phyloP scores from a whole-genome alignment of 2,797 vertebrate genomes.

The Loris lydekkerianus region DNA sequence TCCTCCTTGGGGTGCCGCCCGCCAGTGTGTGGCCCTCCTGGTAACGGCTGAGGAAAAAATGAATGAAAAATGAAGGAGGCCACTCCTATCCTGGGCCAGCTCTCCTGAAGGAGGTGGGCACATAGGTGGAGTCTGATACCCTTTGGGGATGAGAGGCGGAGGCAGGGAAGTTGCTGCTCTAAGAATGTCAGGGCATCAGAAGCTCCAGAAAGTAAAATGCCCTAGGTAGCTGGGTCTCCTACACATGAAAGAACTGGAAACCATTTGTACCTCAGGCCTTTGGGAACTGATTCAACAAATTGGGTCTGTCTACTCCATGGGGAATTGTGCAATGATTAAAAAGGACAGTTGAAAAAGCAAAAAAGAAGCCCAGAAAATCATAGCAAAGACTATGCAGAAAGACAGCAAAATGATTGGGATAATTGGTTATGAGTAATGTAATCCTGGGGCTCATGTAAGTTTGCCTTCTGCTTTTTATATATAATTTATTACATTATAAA shows the following conservation, averaged over 20 bases:
- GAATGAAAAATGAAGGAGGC: neutral
- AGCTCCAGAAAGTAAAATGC: neutral
- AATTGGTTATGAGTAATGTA: neutral
- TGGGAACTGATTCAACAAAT: neutral
- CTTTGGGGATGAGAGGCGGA: neutral
- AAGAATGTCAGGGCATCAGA: neutral
- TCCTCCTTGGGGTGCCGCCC: neutral
- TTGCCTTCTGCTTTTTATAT: neutral
- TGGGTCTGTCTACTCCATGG: neutral
- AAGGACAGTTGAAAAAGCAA: neutral
- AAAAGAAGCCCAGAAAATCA: neutral
- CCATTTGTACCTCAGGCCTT: neutral
- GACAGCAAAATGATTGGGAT: neutral
- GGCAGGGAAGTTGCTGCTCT: neutral
- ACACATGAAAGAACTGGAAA: neutral
- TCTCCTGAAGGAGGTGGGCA: neutral
- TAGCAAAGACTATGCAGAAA: neutral
- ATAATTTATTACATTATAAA: neutral
- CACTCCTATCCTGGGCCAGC: neutral
- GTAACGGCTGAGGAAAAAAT: neutral
- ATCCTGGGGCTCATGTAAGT: neutral
- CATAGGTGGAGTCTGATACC: neutral
- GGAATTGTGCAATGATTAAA: neutral
- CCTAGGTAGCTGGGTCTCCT: neutral
- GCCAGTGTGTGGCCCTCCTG: rapidly evolving